These are phyloP conservation scores for Sycophila sp. DNA, from an alignment of 1,140 invertebrate species.

Conservation along the genomic window DNA sequence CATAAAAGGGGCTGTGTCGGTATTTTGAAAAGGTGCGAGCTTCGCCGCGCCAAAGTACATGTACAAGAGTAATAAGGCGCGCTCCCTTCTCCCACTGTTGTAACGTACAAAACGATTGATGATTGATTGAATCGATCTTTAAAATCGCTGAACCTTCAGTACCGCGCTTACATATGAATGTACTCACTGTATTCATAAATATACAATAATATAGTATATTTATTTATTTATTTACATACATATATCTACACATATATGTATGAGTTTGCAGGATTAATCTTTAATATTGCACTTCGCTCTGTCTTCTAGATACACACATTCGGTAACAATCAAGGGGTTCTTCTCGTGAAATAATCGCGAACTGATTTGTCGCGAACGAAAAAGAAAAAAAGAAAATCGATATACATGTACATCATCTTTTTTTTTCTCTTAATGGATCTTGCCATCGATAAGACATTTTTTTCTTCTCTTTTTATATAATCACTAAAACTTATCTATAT, in stretches of 20 bases:
- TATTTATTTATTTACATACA: conserved; percentile 13
- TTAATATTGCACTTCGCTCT: conserved; percentile 31
- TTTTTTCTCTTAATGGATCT: not conserved
- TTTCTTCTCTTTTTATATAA: no score
- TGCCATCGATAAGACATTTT: not conserved
- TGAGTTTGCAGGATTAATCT: conserved; percentile 14
- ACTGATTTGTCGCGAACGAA: no score
- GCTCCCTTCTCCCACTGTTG: not conserved
- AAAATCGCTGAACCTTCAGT: no score
- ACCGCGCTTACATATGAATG: no score
- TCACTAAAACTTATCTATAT: no score
- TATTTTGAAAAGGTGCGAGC: not conserved
- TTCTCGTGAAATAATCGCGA: no score
- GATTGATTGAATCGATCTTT: not conserved
- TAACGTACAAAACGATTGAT: conserved; percentile 19
- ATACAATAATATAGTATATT: not conserved
- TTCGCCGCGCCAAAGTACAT: not conserved
- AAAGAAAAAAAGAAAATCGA: not conserved
- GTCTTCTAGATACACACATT: conserved; percentile 15
- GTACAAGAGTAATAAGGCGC: not conserved
- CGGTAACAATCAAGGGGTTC: conserved; percentile 26
- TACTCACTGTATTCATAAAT: no score
- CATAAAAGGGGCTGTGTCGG: not conserved
- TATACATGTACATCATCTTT: not conserved
- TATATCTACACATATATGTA: conserved; percentile 14